Evolutionary conservation across 2,113 vertebrate species (phyloP).

Genomic region (Ammodytes dubius): DNA sequence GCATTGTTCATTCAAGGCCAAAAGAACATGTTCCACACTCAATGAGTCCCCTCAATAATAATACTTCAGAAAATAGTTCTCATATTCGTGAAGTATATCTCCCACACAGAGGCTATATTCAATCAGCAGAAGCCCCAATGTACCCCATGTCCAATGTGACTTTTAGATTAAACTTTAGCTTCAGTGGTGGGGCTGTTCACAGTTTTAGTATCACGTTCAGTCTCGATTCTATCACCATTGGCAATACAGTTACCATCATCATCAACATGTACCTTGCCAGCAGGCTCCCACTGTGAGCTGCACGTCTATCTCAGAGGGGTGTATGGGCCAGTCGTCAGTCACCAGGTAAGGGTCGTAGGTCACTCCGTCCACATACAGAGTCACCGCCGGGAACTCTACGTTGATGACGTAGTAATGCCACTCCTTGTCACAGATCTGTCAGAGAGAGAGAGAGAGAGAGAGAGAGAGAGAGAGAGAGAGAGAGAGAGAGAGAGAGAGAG

Average conservation of each 20-base stretch:
- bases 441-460: not conserved
- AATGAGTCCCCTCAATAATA: conserved; percentile 30
- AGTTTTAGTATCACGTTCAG: not conserved
- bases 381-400: conserved; percentile 95
- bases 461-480: not conserved
- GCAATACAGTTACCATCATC: conserved; percentile 9
- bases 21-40: conserved; percentile 48
- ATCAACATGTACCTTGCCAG: conserved; percentile 92
- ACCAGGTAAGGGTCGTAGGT: conserved; percentile 97
- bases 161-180: conserved; percentile 15
- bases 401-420: conserved; percentile 99
- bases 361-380: conserved; percentile 94
- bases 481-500: not conserved
- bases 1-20: conserved; percentile 65
- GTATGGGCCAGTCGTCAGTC: conserved; percentile 99
- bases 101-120: not conserved
- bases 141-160: not conserved
- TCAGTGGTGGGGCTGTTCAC: not conserved
- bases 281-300: conserved; percentile 97
- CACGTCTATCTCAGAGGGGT: conserved; percentile 96
- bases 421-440: conserved; percentile 97
- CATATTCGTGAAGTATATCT: conserved; percentile 25
- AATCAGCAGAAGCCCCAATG: conserved; percentile 2
- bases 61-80: conserved; percentile 24
- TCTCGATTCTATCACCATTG: not conserved